Evolutionary conservation across 1,140 invertebrate genomes (phyloP).

Genomic region (Bombus haemorrhoidalis): DNA sequence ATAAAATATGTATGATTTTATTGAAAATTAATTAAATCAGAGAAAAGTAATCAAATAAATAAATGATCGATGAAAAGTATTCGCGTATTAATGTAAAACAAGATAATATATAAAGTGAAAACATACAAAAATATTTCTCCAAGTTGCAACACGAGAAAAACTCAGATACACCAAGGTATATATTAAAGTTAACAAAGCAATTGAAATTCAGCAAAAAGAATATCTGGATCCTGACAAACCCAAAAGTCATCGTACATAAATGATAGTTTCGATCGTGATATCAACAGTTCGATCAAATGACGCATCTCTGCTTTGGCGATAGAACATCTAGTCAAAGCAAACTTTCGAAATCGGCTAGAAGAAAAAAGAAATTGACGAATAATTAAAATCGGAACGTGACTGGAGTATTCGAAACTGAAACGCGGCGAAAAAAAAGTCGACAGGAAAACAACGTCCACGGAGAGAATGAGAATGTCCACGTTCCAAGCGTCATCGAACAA

Average conservation of each 20-base stretch:
- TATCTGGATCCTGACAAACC: rapidly evolving
- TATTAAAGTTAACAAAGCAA: neutral
- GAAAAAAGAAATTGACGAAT: neutral
- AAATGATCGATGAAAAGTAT: too few relatives aligned
- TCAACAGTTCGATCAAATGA: neutral
- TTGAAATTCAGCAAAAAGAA: neutral
- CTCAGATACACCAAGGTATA: too few relatives aligned
- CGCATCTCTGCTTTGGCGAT: too few relatives aligned
- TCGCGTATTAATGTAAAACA: too few relatives aligned
- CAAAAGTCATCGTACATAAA: neutral
- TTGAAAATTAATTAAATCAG: too few relatives aligned
- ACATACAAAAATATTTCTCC: too few relatives aligned
- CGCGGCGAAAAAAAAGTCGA: neutral
- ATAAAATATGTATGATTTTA: too few relatives aligned
- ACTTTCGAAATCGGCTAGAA: neutral
- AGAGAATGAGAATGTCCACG: neutral
- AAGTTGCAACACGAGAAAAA: too few relatives aligned
- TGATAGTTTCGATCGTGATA: neutral
- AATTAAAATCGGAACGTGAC: neutral
- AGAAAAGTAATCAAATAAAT: too few relatives aligned
- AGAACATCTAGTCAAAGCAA: neutral
- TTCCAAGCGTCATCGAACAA: neutral
- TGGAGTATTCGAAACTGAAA: too few relatives aligned
- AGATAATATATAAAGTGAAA: too few relatives aligned
- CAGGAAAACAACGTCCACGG: neutral